Evolutionary conservation across 2,888 invertebrate species (phyloP), one percentile per base, ranked within the genome.

Genomic region (Eucera pruinosa): DNA sequence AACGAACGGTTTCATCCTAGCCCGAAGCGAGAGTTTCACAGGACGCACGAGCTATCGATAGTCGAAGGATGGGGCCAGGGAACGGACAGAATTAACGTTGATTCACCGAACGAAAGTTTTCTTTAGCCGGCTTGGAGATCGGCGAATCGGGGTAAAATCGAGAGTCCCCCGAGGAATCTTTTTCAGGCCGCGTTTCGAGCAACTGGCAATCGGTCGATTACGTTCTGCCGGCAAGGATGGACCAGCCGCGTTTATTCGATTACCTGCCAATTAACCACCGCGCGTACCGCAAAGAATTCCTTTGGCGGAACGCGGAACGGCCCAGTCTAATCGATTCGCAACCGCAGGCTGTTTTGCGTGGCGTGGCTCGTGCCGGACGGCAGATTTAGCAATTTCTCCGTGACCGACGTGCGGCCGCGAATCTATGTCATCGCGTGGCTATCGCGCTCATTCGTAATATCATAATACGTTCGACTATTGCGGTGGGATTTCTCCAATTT

Each of bases 331-430:
- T 80, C 80, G 80, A 79, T 80, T 73, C 69, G 20, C 45, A 33
- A 66, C 80, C 80, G 54, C 77, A 65, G 70, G 79, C 79, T 79
- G 62, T 79, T 80, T 80, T 69, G 62, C 79, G 69, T 48, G 66
- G 66, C 62, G 47, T 52, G 68, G 47, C 60, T 52, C 61, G 55
- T 47, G 58, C 45, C 62, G 67, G 43, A 58, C 50, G 45, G 6
- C 61, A 67, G 68, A 72, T 72, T 72, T 58, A 65, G 66, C 78
- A 78, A 66, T 78, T 67, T 78, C 79, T 79, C 78, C 64, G 60
- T 64, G 72, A 54, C 64, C 78, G 57, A 65, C 60, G 23, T n/a
- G 23, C 48, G 23, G 48, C 60, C 39, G 30, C 66, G 61, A 69
- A 65, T 66, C 13, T 64, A 18, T 76, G 70, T 70, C 65, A 55